Base-by-base conservation (phyloP, 2,797 vertebrate genomes). In the Coreius guichenoti region DNA sequence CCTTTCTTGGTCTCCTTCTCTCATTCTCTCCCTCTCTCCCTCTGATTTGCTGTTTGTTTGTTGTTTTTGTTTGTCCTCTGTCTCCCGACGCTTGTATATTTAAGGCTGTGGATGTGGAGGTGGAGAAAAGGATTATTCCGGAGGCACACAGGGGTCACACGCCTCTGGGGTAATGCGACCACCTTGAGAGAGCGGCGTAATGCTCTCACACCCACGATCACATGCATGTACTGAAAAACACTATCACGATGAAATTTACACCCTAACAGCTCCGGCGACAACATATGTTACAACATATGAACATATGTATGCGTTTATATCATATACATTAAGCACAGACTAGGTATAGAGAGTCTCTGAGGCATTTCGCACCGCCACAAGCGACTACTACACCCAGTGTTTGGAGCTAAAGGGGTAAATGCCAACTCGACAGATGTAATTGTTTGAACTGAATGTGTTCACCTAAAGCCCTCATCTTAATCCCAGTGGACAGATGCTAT, bases 371-470 rank as follows among this genome's bases (percentile, higher is more conserved):
- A 65, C 29, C 16, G 2, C 72, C 9, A 39, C 3, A 4, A 47
- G 56, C 1, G 21, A 70, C 49, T 39, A 43, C 56, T 63, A n/a
- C 39, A 33, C 26, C 29, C 33, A 73, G 19, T 14, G 36, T 54
- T 81, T 72, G 31, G 36, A 72, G 67, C 43, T 77, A 56, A 72
- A 78, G 51, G 39, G 33, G 54, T 33, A 43, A 39, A 72, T 45
- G 33, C 69, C 74, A 74, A 13, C 21, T 13, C 8, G 65, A 84
- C 82, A 87, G 86, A 72, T 84, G 78, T 73, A 76, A 80, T 67
- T 77, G 56, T 84, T 84, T 84, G 78, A 84, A 75, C 70, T 23
- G 82, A 84, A 82, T 84, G 84, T 87, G 86, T 84, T 87, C 67
- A 67, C 39, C 78, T 68, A 81, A 81, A 81, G 61, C 86, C 63